Evolutionary conservation across 2,888 invertebrate genomes (phyloP), one percentile per base, ranked within the genome.

Genomic region (Calephelis perditalis): DNA sequence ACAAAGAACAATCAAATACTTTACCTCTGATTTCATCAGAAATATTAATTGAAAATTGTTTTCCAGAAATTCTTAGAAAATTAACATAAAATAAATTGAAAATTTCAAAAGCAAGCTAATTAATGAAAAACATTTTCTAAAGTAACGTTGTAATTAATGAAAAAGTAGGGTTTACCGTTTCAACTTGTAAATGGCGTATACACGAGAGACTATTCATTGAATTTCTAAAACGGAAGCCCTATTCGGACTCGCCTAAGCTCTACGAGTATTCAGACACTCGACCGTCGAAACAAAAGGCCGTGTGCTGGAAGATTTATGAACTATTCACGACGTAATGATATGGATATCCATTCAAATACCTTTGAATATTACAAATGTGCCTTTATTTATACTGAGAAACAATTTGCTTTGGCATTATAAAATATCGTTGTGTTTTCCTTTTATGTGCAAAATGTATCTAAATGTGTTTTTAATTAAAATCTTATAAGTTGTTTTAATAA

Each of bases 261-360:
- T 76, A 75, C 43, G 57, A 59, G 78, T 81, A 80, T 81, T 78
- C 74, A 74, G 70, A 70, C 73, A 72, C 71, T 71, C 69, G 70
- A 68, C 73, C 68, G 70, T 73, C 81, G 81, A 85, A 86, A 86
- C 88, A 88, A 88, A 85, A 84, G 86, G 78, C 79, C 76, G 75
- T 76, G 77, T 80, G 78, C 77, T 78, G 74, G 79, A 79, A 86
- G 84, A 87, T 87, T 88, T 88, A 87, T 85, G 83, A 79, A 83
- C 87, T 82, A 83, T 87, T 86, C 82, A 81, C 81, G 75, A 76
- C 76, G 81, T 84, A 81, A 82, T 86, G 84, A 86, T 85, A 84
- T 85, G 84, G 82, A 78, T 81, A 81, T 82, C 81, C 79, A 84
- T 83, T 85, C 82, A 83, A 83, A 81, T 79, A 76, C 79, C 76